Conservation (phyloP, 92 coral and sea anemone species). For the Nematostella vectensis region DNA sequence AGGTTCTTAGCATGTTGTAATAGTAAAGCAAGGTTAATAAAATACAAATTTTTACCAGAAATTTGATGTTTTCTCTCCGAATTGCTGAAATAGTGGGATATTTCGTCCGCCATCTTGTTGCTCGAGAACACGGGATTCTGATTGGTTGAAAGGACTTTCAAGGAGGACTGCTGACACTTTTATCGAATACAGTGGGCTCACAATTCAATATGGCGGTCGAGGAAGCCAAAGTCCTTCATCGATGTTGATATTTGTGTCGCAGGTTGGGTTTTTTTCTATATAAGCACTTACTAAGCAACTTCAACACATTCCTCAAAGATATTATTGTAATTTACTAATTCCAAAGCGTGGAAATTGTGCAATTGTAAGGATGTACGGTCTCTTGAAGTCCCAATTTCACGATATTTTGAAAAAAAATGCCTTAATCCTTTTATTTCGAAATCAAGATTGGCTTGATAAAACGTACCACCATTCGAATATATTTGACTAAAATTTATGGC, state of each 20-base stretch:
- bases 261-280: not conserved
- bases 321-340: no score
- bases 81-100: not conserved
- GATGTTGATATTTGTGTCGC: not conserved
- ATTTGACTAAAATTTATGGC: not conserved
- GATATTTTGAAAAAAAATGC: no score
- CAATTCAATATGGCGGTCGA: not conserved
- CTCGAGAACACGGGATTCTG: not conserved
- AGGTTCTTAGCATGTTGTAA: no score
- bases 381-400: no score
- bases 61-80: not conserved
- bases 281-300: not conserved
- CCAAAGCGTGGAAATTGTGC: no score
- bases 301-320: not conserved
- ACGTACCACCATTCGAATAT: not conserved
- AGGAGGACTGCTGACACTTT: not conserved
- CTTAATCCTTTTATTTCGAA: no score
- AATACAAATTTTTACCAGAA: no score
- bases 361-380: no score
- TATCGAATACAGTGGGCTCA: not conserved
- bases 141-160: not conserved
- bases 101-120: constrained; percentile 1
- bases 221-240: not conserved
- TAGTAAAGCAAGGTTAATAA: not conserved
- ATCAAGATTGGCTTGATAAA: no score